A percentile compares a stretch with the other conserved stretches of the same genome.
phyloP scores from a whole-genome alignment of 2,888 invertebrate species.

The Machimus rusticus region DNA sequence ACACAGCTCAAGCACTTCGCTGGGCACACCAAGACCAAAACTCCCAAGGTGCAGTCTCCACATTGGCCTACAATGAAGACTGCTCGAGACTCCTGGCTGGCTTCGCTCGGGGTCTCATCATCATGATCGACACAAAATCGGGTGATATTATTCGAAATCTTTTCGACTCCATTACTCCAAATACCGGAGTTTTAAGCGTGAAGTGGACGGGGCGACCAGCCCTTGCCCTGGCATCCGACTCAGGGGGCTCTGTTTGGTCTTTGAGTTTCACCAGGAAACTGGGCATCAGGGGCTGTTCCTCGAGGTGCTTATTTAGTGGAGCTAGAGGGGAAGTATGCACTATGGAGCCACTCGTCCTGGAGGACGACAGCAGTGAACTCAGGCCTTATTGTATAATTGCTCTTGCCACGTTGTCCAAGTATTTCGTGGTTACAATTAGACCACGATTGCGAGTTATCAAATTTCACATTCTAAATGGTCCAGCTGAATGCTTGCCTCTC shows the following conservation, averaged over 20 bases:
- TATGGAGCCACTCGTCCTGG: slow-evolving; percentile 71
- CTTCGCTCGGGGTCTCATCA: slow-evolving; percentile 80
- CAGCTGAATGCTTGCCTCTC: slow-evolving; percentile 83
- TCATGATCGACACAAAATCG: slow-evolving; percentile 86
- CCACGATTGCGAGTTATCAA: slow-evolving; percentile 81
- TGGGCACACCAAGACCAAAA: slow-evolving; percentile 78
- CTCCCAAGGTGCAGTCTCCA: slow-evolving; percentile 80
- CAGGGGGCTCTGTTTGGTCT: slow-evolving; percentile 95
- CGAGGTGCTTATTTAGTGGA: slow-evolving; percentile 95
- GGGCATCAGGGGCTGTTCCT: slow-evolving; percentile 87
- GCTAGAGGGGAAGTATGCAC: slow-evolving; percentile 93
- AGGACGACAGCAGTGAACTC: slow-evolving; percentile 69
- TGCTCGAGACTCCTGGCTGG: slow-evolving; percentile 84
- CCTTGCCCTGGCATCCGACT: slow-evolving; percentile 84
- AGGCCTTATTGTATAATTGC: slow-evolving; percentile 83
- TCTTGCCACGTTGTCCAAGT: slow-evolving; percentile 87
- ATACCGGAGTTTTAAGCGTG: slow-evolving; percentile 80
- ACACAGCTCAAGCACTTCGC: slow-evolving; percentile 83
- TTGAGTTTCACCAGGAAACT: slow-evolving; percentile 87
- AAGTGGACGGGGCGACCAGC: slow-evolving; percentile 73
- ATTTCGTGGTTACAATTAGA: slow-evolving; percentile 79
- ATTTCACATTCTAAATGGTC: slow-evolving; percentile 77
- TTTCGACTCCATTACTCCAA: slow-evolving; percentile 83
- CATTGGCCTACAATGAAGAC: slow-evolving; percentile 86
- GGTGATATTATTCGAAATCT: slow-evolving; percentile 80